phyloP scores from a whole-genome alignment of 30 jellyfish, hydroid and myxozoan species.

The Turritopsis rubra region DNA sequence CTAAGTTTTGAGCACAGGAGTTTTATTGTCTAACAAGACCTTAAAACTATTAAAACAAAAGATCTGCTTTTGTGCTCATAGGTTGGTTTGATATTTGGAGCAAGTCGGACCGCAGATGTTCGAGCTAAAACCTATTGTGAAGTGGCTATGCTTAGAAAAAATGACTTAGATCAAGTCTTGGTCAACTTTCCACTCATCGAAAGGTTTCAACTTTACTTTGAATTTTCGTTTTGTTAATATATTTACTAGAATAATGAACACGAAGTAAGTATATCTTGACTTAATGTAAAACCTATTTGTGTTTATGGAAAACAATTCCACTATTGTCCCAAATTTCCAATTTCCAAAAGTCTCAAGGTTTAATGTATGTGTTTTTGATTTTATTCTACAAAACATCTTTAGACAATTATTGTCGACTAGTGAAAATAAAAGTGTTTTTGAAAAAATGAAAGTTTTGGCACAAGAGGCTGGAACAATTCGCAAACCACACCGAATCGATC shows the following conservation, averaged over 20 bases:
- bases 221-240: neutral
- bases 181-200: constrained; percentile 44
- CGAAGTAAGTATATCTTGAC: too few relatives aligned
- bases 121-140: constrained; percentile 74
- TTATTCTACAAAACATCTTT: neutral
- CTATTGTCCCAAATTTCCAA: neutral
- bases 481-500: constrained; percentile 5
- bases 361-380: neutral
- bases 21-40: too few relatives aligned
- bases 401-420: constrained; percentile 18
- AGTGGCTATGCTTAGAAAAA: constrained; percentile 41
- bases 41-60: too few relatives aligned
- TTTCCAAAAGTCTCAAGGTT: neutral
- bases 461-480: constrained; percentile 23
- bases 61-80: neutral
- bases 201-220: constrained; percentile 36
- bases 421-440: constrained; percentile 1
- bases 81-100: constrained; percentile 72
- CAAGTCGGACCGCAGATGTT: constrained; percentile 68
- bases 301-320: neutral
- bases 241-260: too few relatives aligned
- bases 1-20: too few relatives aligned
- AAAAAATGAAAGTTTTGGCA: constrained; percentile 13
- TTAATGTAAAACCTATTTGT: too few relatives aligned
- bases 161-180: constrained; percentile 39